These are phyloP conservation scores for Netelia virgata DNA, from an alignment of 2,888 invertebrate genomes.

Conservation along the genomic window DNA sequence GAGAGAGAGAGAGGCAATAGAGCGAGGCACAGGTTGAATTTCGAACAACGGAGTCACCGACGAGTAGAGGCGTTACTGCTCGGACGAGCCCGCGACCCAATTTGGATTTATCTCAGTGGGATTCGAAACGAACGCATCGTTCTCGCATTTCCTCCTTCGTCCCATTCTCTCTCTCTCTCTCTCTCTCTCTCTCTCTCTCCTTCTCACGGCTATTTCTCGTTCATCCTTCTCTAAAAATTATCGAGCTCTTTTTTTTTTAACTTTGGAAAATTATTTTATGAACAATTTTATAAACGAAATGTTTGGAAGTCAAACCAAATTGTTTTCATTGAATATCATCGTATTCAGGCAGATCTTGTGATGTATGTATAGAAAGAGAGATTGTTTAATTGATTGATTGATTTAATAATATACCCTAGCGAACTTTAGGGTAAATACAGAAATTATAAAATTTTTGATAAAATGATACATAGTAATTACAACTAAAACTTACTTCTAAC, in stretches of 20 bases:
- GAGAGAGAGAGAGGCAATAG: constrained; percentile 48
- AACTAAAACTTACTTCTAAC: too few species aligned
- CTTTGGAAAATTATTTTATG: too few species aligned
- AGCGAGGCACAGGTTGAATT: constrained; percentile 69
- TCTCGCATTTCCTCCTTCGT: constrained; percentile 20
- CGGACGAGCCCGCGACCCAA: constrained; percentile 73
- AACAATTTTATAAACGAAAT: constrained; percentile 2
- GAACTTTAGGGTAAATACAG: too few species aligned
- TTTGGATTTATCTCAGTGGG: constrained; percentile 68
- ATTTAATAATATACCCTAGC: too few species aligned
- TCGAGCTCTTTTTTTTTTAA: not conserved
- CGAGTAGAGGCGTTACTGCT: constrained; percentile 76
- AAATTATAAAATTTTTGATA: too few species aligned
- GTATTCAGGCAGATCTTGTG: constrained; percentile 10
- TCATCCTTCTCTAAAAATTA: not conserved
- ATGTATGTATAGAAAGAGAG: not conserved
- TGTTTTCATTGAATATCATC: constrained; percentile 54
- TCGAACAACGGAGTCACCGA: constrained; percentile 78
- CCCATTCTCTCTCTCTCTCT: not conserved
- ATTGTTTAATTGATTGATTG: too few species aligned
- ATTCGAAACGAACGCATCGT: constrained; percentile 55
- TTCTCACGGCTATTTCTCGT: not conserved
- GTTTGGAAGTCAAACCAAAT: constrained; percentile 35
- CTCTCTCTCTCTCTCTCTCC: not conserved
- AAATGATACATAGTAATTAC: too few species aligned